Conservation (phyloP, 2,888 invertebrate genomes). For the Hyppa rectilinea region DNA sequence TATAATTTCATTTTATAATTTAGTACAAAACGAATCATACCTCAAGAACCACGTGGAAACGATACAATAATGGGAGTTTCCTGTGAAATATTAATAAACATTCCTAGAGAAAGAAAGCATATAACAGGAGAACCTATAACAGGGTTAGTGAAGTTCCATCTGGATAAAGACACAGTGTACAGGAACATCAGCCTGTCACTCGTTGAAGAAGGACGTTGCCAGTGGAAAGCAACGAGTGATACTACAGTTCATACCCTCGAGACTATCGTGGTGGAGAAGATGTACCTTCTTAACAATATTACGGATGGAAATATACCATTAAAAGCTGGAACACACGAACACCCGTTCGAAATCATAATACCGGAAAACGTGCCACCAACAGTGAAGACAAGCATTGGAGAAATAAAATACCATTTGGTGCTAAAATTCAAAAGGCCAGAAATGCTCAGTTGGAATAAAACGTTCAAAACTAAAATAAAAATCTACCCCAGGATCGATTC, state of each 20-base stretch:
- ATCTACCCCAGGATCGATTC: constrained; percentile 29
- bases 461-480: constrained; percentile 8
- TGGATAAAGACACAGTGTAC: constrained; percentile 59
- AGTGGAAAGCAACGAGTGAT: no score
- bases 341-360: constrained; percentile 36
- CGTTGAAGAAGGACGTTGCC: constrained; percentile 59
- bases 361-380: constrained; percentile 40
- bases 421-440: constrained; percentile 38
- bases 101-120: constrained; percentile 45
- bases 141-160: constrained; percentile 63
- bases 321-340: constrained; percentile 23
- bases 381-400: constrained; percentile 25
- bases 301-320: constrained; percentile 5
- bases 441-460: neutral
- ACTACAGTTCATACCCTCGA: no score
- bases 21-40: constrained; percentile 5
- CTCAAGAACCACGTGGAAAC: constrained; percentile 5
- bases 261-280: constrained; percentile 12
- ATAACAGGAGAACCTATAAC: constrained; percentile 56
- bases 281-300: constrained; percentile 13
- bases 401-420: constrained; percentile 30
- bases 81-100: constrained; percentile 67
- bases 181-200: constrained; percentile 63
- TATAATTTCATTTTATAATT: no score
- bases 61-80: constrained; percentile 62